A percentile compares a stretch with the other conserved stretches of the same genome.
Conservation (phyloP, 2,888 invertebrate species). For the Oasisia sp. region DNA sequence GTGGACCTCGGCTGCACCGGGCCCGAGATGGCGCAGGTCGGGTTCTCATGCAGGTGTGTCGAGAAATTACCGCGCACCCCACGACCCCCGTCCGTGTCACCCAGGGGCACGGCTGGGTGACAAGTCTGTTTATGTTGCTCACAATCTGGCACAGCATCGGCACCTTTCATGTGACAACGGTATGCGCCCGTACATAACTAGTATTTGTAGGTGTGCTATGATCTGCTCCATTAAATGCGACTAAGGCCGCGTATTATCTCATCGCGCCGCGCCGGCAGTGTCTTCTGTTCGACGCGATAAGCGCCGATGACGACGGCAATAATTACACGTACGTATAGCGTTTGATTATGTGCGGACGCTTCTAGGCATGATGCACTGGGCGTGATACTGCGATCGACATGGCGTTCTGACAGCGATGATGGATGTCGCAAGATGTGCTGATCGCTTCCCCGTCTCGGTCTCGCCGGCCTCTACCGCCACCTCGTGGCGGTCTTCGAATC, state of each 20-base stretch:
- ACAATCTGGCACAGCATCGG: background rate
- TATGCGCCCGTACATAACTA: background rate
- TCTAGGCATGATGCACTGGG: background rate
- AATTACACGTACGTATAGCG: background rate
- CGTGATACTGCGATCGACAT: background rate
- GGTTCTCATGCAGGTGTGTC: background rate
- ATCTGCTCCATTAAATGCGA: background rate
- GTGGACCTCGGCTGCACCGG: background rate
- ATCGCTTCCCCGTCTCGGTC: background rate
- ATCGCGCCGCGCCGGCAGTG: background rate
- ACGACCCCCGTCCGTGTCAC: background rate
- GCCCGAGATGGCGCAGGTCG: background rate
- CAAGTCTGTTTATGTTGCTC: background rate
- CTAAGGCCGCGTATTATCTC: background rate
- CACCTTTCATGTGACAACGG: slow-evolving; percentile 5
- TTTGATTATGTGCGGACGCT: slow-evolving; percentile 1
- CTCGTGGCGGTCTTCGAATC: background rate
- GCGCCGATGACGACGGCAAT: background rate
- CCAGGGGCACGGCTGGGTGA: background rate
- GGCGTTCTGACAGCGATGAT: background rate
- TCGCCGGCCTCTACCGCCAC: slow-evolving; percentile 1
- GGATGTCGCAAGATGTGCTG: background rate
- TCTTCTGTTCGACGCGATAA: background rate
- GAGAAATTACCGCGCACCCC: background rate
- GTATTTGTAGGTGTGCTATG: background rate